A percentile compares a stretch with the other conserved stretches of the same genome.
Evolutionary conservation across 2,888 invertebrate genomes (phyloP).

Genomic region (Coleophora deauratella): DNA sequence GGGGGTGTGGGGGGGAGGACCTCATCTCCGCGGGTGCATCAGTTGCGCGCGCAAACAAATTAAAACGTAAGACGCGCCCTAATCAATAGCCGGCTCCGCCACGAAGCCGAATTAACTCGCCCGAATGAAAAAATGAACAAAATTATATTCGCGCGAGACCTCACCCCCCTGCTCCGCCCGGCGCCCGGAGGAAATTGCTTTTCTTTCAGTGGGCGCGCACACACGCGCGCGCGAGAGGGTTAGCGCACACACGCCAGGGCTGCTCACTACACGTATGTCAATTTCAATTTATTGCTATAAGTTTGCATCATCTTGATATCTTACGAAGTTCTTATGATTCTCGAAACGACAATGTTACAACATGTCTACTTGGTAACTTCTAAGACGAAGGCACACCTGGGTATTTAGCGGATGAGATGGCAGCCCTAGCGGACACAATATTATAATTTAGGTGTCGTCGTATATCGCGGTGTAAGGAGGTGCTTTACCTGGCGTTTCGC

Average conservation of each 20-base stretch:
- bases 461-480: slow-evolving; percentile 72
- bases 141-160: slow-evolving; percentile 74
- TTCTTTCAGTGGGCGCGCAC: slow-evolving; percentile 73
- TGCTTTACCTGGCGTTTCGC: slow-evolving; percentile 71
- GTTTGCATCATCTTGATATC: too few species aligned
- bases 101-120: slow-evolving; percentile 72
- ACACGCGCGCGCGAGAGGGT: slow-evolving; percentile 66
- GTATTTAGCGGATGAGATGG: background rate
- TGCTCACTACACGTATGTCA: background rate
- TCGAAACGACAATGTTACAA: too few species aligned
- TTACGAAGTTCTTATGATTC: too few species aligned
- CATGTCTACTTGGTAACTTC: too few species aligned
- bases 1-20: slow-evolving; percentile 27
- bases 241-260: slow-evolving; percentile 41
- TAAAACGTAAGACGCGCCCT: slow-evolving; percentile 75
- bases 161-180: slow-evolving; percentile 44
- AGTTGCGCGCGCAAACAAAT: slow-evolving; percentile 74
- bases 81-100: slow-evolving; percentile 72
- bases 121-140: slow-evolving; percentile 75
- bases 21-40: slow-evolving; percentile 69
- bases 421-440: slow-evolving; percentile 46
- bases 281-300: too few species aligned
- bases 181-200: slow-evolving; percentile 71
- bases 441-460: slow-evolving; percentile 74
- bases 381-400: too few species aligned